Conservation (phyloP, 2,797 vertebrate species). For the Cichlasoma orientale region DNA sequence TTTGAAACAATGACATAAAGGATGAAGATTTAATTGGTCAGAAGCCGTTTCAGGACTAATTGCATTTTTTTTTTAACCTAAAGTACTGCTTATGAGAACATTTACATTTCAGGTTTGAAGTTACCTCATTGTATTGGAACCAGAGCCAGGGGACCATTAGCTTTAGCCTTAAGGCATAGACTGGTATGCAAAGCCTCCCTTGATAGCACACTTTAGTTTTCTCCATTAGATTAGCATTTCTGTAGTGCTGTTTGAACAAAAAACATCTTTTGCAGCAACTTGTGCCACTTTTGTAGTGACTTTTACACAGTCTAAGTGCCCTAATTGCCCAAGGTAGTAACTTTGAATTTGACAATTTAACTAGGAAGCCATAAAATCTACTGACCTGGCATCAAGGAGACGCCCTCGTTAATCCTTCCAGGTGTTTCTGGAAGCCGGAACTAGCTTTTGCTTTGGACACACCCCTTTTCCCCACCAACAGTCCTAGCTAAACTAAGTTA, state of each 20-base stretch:
- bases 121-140: neutral
- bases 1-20: neutral
- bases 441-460: neutral
- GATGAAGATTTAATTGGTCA: neutral
- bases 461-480: neutral
- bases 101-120: neutral
- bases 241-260: neutral
- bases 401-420: neutral
- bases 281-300: too few relatives aligned
- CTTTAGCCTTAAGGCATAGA: neutral
- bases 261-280: too few relatives aligned
- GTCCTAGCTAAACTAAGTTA: neutral
- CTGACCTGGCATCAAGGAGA: neutral
- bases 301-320: neutral
- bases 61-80: neutral
- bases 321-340: neutral
- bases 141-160: neutral
- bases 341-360: neutral
- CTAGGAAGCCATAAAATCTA: neutral
- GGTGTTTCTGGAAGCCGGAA: neutral
- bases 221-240: neutral
- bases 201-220: neutral
- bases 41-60: neutral
- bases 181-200: neutral
- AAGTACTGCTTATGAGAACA: too few relatives aligned